These are phyloP conservation scores for Lacerta bilineata DNA, from an alignment of 2,797 vertebrate species.

Conservation along the genomic window DNA sequence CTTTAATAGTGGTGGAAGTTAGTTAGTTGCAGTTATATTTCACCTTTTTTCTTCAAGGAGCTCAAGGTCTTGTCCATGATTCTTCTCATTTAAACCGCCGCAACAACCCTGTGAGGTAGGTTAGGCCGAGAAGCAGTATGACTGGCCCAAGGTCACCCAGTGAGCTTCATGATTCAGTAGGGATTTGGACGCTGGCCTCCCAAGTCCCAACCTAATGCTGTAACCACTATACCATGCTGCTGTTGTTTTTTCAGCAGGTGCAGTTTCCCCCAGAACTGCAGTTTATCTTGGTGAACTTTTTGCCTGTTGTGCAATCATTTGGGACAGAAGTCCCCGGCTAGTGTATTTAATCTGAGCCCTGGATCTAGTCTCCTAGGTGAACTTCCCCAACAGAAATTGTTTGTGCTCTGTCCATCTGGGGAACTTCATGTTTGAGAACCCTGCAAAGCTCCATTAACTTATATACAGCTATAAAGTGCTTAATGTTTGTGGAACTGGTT, in stretches of 20 bases:
- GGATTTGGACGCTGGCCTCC: too few species aligned
- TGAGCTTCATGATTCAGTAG: too few species aligned
- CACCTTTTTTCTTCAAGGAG: too few species aligned
- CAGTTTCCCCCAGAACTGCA: not conserved
- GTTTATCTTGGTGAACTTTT: not conserved
- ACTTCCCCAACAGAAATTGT: not conserved
- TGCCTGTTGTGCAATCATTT: not conserved
- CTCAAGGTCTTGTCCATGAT: too few species aligned
- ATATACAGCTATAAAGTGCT: not conserved
- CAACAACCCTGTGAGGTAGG: too few species aligned
- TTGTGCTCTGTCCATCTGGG: not conserved
- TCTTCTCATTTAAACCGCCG: too few species aligned
- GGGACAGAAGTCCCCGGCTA: not conserved
- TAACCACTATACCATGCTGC: too few species aligned
- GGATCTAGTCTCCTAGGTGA: not conserved
- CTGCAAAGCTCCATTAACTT: conserved; percentile 1
- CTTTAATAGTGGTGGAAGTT: not conserved
- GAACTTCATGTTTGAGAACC: not conserved
- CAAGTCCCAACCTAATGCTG: too few species aligned
- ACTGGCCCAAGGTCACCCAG: too few species aligned
- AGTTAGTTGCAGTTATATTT: too few species aligned
- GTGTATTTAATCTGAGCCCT: not conserved
- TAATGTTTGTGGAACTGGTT: conserved; percentile 22
- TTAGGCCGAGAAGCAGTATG: too few species aligned
- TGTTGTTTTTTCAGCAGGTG: not conserved